Conservation (phyloP, 2,888 invertebrate genomes). For the Philhelius pedissequus region DNA sequence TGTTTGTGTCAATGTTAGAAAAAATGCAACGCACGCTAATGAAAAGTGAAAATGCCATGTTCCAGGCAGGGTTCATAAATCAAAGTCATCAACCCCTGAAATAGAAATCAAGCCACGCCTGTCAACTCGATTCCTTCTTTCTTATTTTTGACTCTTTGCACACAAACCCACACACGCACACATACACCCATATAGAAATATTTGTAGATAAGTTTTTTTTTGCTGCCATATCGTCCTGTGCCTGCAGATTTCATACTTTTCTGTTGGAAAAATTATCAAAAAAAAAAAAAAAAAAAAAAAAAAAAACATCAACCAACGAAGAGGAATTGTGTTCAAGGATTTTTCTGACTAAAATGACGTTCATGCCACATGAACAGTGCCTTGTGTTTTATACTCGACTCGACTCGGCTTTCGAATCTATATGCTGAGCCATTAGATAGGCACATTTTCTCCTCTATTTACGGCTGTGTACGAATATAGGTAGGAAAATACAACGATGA, state of each 20-base stretch:
- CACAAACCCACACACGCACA: conserved; percentile 21
- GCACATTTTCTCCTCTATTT: conserved; percentile 50
- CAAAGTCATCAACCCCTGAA: conserved; percentile 69
- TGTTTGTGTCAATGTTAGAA: conserved; percentile 39
- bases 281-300: not conserved
- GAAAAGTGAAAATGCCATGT: conserved; percentile 68
- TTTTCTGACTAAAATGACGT: conserved; percentile 67
- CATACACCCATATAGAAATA: not conserved
- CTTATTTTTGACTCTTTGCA: conserved; percentile 44
- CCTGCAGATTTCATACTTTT: conserved; percentile 64
- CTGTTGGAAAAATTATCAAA: conserved; percentile 41
- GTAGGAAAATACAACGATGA: not conserved
- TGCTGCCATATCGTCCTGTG: conserved; percentile 48
- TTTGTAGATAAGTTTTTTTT: not conserved
- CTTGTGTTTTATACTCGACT: conserved; percentile 3
- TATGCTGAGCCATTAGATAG: conserved; percentile 46
- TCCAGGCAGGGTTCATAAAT: conserved; percentile 63
- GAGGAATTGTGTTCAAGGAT: conserved; percentile 63
- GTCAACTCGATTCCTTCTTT: conserved; percentile 70
- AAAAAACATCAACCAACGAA: conserved; percentile 42
- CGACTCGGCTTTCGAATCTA: conserved; percentile 12
- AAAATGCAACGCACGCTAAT: conserved; percentile 66
- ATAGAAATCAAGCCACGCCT: conserved; percentile 72
- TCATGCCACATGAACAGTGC: conserved; percentile 27
- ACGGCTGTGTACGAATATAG: not conserved